Conservation (phyloP, 2,888 invertebrate genomes). For the Machimus atricapillus region DNA sequence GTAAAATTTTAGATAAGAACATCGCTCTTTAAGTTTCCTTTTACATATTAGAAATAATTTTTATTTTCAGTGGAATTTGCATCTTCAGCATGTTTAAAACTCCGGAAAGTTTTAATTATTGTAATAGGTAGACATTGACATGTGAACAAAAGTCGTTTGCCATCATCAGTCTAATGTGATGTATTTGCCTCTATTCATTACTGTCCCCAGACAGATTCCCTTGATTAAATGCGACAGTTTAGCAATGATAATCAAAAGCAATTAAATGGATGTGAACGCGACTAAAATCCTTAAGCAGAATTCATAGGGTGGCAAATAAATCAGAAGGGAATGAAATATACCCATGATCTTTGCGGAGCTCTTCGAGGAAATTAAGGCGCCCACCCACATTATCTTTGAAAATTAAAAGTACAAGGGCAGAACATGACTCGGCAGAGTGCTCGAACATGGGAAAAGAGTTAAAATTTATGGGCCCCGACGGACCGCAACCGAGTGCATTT, state of each 20-base stretch:
- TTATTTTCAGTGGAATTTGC: neutral
- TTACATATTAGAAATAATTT: neutral
- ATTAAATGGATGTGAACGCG: neutral
- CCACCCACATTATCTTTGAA: neutral
- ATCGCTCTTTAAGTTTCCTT: neutral
- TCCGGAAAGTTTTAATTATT: neutral
- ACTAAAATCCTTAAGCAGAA: neutral
- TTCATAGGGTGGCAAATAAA: neutral
- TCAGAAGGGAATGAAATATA: neutral
- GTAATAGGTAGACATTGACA: neutral
- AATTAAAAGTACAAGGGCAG: neutral
- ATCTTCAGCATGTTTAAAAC: neutral
- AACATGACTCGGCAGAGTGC: neutral
- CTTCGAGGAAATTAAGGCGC: neutral
- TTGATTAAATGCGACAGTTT: neutral
- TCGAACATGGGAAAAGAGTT: neutral
- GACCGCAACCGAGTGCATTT: neutral
- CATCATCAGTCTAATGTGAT: neutral
- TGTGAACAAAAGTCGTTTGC: neutral
- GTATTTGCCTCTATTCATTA: neutral
- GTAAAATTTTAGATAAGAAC: neutral
- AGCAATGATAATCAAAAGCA: neutral
- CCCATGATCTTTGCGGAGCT: neutral
- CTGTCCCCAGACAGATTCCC: neutral
- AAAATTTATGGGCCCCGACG: neutral